A percentile compares a stretch with the other conserved stretches of the same genome.
phyloP scores from a whole-genome alignment of 2,113 vertebrate genomes.

The Gasterosteus aculeatus region DNA sequence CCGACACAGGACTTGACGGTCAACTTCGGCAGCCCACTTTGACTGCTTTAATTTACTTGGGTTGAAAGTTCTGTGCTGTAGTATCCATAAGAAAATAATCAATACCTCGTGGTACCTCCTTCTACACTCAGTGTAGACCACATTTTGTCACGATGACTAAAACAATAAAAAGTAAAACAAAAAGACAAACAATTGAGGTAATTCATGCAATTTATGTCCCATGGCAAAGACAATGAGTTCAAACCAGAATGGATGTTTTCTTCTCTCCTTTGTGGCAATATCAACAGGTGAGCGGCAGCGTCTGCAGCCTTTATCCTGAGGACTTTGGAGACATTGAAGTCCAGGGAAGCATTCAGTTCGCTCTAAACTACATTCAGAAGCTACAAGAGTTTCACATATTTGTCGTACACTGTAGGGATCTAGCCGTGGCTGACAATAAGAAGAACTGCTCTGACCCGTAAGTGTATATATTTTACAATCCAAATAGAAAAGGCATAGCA shows the following conservation, averaged over 20 bases:
- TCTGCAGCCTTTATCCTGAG: conserved; percentile 86
- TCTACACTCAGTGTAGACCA: background rate
- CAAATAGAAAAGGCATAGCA: background rate
- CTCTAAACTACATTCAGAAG: conserved; percentile 90
- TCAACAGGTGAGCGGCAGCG: conserved; percentile 87
- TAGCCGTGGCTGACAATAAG: conserved; percentile 88
- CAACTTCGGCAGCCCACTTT: too few relatives aligned
- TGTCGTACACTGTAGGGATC: conserved; percentile 89
- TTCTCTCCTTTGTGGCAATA: conserved; percentile 20
- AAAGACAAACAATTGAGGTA: background rate
- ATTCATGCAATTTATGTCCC: background rate
- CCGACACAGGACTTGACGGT: too few relatives aligned
- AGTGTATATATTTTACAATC: conserved; percentile 66
- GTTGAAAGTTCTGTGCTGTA: too few relatives aligned
- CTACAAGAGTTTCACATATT: conserved; percentile 91
- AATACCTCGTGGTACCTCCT: background rate
- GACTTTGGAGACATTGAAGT: conserved; percentile 88
- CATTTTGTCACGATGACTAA: background rate
- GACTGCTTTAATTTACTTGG: too few relatives aligned
- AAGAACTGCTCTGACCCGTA: conserved; percentile 93
- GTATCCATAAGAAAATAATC: too few relatives aligned
- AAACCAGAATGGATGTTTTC: background rate
- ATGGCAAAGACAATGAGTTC: background rate
- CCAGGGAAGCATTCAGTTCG: conserved; percentile 90
- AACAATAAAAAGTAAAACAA: background rate